phyloP scores from a whole-genome alignment of 2,888 invertebrate genomes.

The Synanthedon myopaeformis region DNA sequence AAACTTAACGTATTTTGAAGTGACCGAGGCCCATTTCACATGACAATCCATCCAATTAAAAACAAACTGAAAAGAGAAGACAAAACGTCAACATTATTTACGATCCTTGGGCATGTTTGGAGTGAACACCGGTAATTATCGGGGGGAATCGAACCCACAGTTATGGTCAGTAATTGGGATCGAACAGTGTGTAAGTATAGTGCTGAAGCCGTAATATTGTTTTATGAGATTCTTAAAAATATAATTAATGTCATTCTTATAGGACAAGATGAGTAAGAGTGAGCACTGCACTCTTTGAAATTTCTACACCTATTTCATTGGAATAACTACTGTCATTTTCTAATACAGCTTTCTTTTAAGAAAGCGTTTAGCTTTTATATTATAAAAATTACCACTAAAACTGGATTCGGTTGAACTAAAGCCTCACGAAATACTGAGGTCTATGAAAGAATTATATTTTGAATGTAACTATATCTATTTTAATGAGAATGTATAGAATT shows the following conservation, averaged over 20 bases:
- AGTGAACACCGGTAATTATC: conserved; percentile 48
- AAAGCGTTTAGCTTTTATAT: too few species aligned
- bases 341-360: too few species aligned
- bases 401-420: too few species aligned
- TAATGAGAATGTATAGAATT: too few species aligned
- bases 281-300: too few species aligned
- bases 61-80: conserved; percentile 1
- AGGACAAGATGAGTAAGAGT: conserved; percentile 14
- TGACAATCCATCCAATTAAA: not conserved
- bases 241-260: conserved; percentile 53
- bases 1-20: too few species aligned
- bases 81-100: conserved; percentile 26
- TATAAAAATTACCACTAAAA: too few species aligned
- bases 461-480: too few species aligned
- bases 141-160: conserved; percentile 46
- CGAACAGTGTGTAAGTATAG: conserved; percentile 55
- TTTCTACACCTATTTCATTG: too few species aligned
- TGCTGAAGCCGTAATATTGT: conserved; percentile 37
- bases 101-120: conserved; percentile 15
- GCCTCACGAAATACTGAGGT: too few species aligned
- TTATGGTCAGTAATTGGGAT: conserved; percentile 64
- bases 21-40: not conserved
- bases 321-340: too few species aligned
- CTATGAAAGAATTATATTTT: too few species aligned
- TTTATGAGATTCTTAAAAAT: conserved; percentile 55